Evolutionary conservation across 92 coral and sea anemone species (phyloP).

Genomic region (Zoanthus gigantus): DNA sequence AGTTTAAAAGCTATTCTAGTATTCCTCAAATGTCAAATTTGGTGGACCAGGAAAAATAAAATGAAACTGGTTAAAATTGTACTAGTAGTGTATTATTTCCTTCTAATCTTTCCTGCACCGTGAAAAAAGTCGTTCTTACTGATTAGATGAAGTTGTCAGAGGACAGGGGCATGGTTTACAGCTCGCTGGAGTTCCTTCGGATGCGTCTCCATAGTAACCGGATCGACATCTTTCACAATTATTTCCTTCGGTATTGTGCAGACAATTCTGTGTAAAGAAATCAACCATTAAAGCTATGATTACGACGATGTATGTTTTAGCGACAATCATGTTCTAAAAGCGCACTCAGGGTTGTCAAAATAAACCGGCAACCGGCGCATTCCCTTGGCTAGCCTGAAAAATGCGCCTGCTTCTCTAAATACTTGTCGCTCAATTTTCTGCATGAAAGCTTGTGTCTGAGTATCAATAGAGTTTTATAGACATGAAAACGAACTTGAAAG

Average conservation of each 20-base stretch:
- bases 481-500: too few species aligned
- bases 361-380: too few species aligned
- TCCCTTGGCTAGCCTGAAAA: too few species aligned
- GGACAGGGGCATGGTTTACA: conserved; percentile 96
- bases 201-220: conserved; percentile 97
- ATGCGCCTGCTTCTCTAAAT: too few species aligned
- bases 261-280: conserved; percentile 74
- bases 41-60: neutral
- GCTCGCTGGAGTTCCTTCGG: conserved; percentile 75
- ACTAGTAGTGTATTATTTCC: neutral
- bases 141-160: conserved; percentile 76
- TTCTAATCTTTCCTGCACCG: neutral
- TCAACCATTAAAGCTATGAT: neutral
- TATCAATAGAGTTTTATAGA: too few species aligned
- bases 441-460: too few species aligned
- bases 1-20: too few species aligned
- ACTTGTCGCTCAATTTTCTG: too few species aligned
- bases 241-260: conserved; percentile 84
- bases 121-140: conserved; percentile 47
- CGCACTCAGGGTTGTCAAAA: too few species aligned
- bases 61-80: neutral
- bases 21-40: neutral
- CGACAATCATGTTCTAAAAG: too few species aligned
- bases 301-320: too few species aligned
- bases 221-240: conserved; percentile 80